These are phyloP conservation scores for Cyanoderma ruficeps DNA, from an alignment of 2,113 vertebrate genomes.

Conservation along the genomic window DNA sequence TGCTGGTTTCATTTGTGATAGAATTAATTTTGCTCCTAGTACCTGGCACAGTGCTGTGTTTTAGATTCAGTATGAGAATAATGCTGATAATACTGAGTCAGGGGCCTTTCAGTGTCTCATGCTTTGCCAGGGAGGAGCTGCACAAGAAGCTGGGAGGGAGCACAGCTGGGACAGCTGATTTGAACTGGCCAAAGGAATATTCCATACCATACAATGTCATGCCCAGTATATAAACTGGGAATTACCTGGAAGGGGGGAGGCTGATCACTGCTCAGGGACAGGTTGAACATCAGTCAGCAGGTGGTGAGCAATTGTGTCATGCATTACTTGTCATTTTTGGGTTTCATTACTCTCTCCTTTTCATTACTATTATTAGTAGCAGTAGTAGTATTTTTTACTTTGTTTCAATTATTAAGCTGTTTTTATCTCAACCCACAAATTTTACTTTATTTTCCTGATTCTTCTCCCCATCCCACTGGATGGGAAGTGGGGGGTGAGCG, in stretches of 20 bases:
- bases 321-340: not conserved
- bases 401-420: not conserved
- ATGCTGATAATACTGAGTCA: not conserved
- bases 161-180: not conserved
- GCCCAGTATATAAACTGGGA: not conserved
- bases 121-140: not conserved
- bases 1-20: not conserved
- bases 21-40: not conserved
- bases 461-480: not conserved
- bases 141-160: not conserved
- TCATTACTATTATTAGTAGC: not conserved
- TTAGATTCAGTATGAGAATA: not conserved
- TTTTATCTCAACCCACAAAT: too few species aligned
- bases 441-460: not conserved
- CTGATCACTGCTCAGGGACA: not conserved
- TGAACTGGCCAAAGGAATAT: not conserved
- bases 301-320: not conserved
- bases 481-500: not conserved
- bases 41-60: not conserved
- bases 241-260: not conserved
- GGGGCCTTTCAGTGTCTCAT: not conserved
- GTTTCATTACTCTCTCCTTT: not conserved
- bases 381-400: not conserved
- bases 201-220: not conserved
- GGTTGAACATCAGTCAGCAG: not conserved